Conservation (phyloP, 2,888 invertebrate genomes). For the Drosophila merina region DNA sequence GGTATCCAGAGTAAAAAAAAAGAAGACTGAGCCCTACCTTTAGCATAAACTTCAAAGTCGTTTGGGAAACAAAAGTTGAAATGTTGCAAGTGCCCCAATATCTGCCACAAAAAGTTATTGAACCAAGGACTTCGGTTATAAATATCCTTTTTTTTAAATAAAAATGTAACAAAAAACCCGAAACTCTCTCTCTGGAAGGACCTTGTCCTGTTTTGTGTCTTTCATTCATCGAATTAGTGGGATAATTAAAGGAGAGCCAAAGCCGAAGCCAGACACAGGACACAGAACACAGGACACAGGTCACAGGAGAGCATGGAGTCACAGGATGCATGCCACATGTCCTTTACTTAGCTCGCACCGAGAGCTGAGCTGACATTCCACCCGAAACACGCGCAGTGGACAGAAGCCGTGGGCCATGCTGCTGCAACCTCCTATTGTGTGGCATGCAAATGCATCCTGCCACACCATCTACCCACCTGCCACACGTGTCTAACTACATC, state of each 20-base stretch:
- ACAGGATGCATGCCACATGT: constrained; percentile 9
- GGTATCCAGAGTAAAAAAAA: background rate
- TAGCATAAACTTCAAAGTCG: constrained; percentile 15
- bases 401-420: constrained; percentile 13
- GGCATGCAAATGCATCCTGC: constrained; percentile 25
- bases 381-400: constrained; percentile 14
- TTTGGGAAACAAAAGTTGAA: constrained; percentile 13
- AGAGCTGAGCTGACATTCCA: constrained; percentile 12
- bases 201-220: background rate
- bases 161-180: background rate
- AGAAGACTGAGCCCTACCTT: background rate
- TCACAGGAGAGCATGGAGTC: background rate
- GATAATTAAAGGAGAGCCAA: constrained; percentile 23
- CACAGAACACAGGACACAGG: background rate
- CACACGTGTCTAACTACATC: constrained; percentile 61
- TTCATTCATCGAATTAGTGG: constrained; percentile 31
- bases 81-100: constrained; percentile 17
- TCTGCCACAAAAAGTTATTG: background rate
- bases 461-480: background rate
- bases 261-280: constrained; percentile 6
- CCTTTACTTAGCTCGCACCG: background rate
- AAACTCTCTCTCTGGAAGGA: background rate
- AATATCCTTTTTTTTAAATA: background rate
- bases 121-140: background rate
- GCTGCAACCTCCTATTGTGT: background rate